Evolutionary conservation across 2,113 vertebrate genomes (phyloP), one percentile per base, ranked within the genome.

Genomic region (Mus pahari): DNA sequence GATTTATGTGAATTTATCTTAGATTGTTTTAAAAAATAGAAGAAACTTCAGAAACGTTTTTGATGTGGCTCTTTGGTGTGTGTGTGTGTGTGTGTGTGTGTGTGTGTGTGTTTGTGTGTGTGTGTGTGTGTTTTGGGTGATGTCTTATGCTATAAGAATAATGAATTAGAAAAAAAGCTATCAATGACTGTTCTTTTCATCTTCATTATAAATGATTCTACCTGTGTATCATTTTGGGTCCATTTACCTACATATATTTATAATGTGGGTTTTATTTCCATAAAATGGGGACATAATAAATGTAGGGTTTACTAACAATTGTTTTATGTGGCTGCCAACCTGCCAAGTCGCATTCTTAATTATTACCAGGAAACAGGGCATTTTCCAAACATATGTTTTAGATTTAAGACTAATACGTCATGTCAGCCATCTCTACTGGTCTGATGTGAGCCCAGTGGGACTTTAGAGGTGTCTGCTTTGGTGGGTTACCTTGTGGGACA

Each of bases 301-400:
- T 98, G 98, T 98, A 98, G 97, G 98, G 95, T 98, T 98, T 98
- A 97, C 98, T 98, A 98, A 98, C 68, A 96, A 98, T 98, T 98
- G 98, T 98, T 99, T 99, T 98, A 98, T 98, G 98, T 98, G 98
- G 97, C 98, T 98, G 98, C 98, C 98, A 99, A 98, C 98, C 98
- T 99, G 98, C 98, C 98, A 98, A 99, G 98, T 98, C 98, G 96
- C 98, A 98, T 98, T 98, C 98, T 98, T 99, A 99, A 99, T 99
- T 99, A 99, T 98, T 99, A 98, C 98, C 98, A 99, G 99, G 98
- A 99, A 99, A 99, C 98, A 95, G 98, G 98, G 96, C 98, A 98
- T 98, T 99, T 98, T 98, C 98, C 97, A 98, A 98, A 98, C 98
- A 99, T 98, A 97, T 98, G 98, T 98, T 99, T 99, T 98, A 94